Conservation (phyloP, 2,888 invertebrate genomes). For the Tolmerus cingulatus region DNA sequence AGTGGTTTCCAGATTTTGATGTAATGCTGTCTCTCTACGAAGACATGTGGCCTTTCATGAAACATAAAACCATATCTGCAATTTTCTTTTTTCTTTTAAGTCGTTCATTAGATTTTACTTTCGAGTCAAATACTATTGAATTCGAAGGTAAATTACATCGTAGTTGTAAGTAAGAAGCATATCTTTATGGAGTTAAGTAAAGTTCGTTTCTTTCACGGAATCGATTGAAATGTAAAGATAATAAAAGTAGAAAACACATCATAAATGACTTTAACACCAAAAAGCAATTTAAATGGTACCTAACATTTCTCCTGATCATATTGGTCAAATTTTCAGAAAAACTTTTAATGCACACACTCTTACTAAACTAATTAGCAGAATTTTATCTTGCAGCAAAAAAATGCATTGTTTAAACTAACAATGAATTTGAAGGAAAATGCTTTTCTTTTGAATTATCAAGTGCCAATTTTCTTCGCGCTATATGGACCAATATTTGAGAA, state of each 20-base stretch:
- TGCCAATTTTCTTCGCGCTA: slow-evolving; percentile 13
- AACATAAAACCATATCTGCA: background rate
- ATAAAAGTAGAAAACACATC: background rate
- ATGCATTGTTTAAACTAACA: background rate
- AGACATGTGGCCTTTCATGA: background rate
- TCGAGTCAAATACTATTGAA: background rate
- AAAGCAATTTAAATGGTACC: background rate
- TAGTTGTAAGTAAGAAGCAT: background rate
- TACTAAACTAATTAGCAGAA: background rate
- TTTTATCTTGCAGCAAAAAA: background rate
- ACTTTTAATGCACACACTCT: background rate
- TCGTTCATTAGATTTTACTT: background rate
- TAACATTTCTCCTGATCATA: background rate
- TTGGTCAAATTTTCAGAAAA: background rate
- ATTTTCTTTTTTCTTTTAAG: background rate
- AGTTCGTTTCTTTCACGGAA: background rate
- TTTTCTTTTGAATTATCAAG: background rate
- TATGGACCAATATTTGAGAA: slow-evolving; percentile 4
- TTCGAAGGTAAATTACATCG: background rate
- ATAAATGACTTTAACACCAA: background rate
- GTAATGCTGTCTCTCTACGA: background rate
- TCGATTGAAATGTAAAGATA: background rate
- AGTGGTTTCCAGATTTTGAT: background rate
- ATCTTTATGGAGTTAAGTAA: background rate
- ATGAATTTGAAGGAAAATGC: background rate